Evolutionary conservation across 2,888 invertebrate species (phyloP).

Genomic region (Mellilla xanthometata): DNA sequence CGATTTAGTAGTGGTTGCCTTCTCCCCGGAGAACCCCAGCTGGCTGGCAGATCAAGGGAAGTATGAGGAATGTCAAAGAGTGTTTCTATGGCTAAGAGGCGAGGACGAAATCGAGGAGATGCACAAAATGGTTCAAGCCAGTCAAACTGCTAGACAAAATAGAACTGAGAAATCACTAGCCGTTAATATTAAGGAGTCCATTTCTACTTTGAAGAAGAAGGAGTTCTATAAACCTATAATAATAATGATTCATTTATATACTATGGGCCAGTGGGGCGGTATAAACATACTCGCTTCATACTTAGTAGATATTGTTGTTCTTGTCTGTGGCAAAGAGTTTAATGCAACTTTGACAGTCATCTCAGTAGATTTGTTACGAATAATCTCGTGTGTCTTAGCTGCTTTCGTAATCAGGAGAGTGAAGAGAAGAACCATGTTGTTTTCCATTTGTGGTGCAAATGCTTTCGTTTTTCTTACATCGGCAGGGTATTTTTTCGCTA

Average conservation of each 20-base stretch:
- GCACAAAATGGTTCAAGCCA: conserved; percentile 55
- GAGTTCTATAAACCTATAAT: conserved; percentile 81
- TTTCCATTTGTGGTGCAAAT: conserved; percentile 48
- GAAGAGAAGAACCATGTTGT: conserved; percentile 63
- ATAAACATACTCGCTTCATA: conserved; percentile 85
- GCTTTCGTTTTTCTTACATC: conserved; percentile 46
- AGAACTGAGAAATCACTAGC: conserved; percentile 62
- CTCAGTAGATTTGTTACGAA: conserved; percentile 82
- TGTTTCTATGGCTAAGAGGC: conserved; percentile 83
- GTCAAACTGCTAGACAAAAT: conserved; percentile 36
- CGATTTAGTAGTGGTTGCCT: conserved; percentile 62
- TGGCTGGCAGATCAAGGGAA: conserved; percentile 83
- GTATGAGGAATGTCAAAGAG: conserved; percentile 75
- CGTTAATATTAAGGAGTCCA: conserved; percentile 21
- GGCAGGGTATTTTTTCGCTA: conserved; percentile 52
- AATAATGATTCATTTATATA: conserved; percentile 82
- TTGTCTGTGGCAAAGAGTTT: conserved; percentile 77
- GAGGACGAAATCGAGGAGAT: conserved; percentile 63
- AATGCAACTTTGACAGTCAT: conserved; percentile 84
- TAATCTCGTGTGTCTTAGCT: conserved; percentile 80
- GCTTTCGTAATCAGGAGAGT: conserved; percentile 81
- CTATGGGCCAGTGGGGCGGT: conserved; percentile 85
- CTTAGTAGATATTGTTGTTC: conserved; percentile 80
- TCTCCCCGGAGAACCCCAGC: conserved; percentile 84
- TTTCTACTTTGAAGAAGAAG: conserved; percentile 46